A percentile compares a stretch with the other conserved stretches of the same genome.
These are phyloP conservation scores for Lithophane leautieri DNA, from an alignment of 2,888 invertebrate genomes.

Conservation along the genomic window DNA sequence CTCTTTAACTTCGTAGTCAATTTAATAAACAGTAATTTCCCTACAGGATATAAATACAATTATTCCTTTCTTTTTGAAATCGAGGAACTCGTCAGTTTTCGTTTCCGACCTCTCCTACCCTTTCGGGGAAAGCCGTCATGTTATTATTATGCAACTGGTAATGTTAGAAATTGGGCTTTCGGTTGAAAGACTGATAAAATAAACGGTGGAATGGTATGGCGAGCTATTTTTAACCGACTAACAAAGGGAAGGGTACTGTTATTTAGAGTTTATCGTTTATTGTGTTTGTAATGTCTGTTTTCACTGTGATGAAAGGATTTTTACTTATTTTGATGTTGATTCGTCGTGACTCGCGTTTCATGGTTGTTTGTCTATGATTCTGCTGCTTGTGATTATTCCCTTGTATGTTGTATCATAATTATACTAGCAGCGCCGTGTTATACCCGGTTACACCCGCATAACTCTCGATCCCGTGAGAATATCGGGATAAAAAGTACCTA, in stretches of 20 bases:
- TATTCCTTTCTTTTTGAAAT: background rate
- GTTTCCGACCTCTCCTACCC: background rate
- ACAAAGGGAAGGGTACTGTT: slow-evolving; percentile 34
- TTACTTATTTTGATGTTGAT: slow-evolving; percentile 14
- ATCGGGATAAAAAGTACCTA: background rate
- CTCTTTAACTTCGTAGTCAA: background rate
- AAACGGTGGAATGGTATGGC: slow-evolving; percentile 31
- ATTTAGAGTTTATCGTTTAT: slow-evolving; percentile 21
- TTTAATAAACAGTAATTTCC: background rate
- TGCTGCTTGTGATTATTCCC: background rate
- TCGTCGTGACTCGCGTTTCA: background rate
- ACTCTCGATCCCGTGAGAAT: background rate
- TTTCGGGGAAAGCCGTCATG: slow-evolving; percentile 14
- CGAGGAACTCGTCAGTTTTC: background rate
- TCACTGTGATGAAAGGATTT: slow-evolving; percentile 32
- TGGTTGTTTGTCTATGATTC: background rate
- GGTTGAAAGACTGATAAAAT: slow-evolving; percentile 40
- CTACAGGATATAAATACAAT: background rate
- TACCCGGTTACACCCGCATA: no score
- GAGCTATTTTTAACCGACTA: slow-evolving; percentile 42
- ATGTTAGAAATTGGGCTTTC: slow-evolving; percentile 31
- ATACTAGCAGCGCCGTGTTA: background rate
- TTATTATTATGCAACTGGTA: slow-evolving; percentile 33
- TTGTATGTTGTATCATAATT: background rate
- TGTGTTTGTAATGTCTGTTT: slow-evolving; percentile 33